A percentile compares a stretch with the other conserved stretches of the same genome.
Conservation (phyloP, 1,140 invertebrate species). For the Cydia splendana region DNA sequence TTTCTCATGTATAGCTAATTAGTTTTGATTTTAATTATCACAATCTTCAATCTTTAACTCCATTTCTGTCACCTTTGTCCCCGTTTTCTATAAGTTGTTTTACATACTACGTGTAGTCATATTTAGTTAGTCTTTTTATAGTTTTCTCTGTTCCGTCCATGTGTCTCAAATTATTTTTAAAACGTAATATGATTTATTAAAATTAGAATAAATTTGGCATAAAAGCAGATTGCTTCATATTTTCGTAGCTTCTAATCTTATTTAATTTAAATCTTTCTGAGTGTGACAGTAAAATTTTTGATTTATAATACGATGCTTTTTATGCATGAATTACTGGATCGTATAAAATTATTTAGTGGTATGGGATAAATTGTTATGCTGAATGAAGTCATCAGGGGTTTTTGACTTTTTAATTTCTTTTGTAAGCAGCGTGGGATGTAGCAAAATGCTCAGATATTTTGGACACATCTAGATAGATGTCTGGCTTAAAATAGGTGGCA, state of each 20-base stretch:
- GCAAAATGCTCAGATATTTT: neutral
- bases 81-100: neutral
- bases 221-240: conserved; percentile 56
- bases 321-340: conserved; percentile 28
- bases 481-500: too few relatives aligned
- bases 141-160: conserved; percentile 31
- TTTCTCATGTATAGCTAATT: conserved; percentile 8
- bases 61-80: conserved; percentile 16
- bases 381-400: conserved; percentile 22
- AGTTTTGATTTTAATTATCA: conserved; percentile 26
- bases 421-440: neutral
- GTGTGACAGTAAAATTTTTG: conserved; percentile 48
- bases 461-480: neutral
- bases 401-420: conserved; percentile 23
- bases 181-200: conserved; percentile 61
- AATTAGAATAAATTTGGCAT: conserved; percentile 58
- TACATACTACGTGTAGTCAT: neutral
- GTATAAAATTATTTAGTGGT: neutral
- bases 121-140: neutral
- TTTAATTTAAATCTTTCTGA: conserved; percentile 52
- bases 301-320: conserved; percentile 46
- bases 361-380: conserved; percentile 8
- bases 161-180: conserved; percentile 43
- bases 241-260: conserved; percentile 61
- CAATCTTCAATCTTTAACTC: neutral